A percentile compares a stretch with the other conserved stretches of the same genome.
phyloP scores from a whole-genome alignment of 2,888 invertebrate species.

The Agrochola circellaris region DNA sequence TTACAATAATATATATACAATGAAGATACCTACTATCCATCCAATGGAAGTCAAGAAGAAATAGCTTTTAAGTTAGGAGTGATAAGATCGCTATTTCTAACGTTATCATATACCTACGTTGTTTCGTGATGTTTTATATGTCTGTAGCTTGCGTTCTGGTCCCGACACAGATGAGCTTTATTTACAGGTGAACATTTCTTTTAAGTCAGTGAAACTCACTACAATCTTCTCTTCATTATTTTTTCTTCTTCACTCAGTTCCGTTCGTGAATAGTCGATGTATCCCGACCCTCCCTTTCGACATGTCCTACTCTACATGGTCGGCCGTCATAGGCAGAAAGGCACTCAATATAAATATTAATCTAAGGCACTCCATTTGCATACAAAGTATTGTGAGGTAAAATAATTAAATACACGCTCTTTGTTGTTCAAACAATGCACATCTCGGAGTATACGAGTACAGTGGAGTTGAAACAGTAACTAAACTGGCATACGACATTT shows the following conservation, averaged over 20 bases:
- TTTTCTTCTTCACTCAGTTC: not conserved
- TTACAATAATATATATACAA: not conserved
- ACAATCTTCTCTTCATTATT: not conserved
- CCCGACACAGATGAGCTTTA: not conserved
- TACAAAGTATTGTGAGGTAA: constrained; percentile 72
- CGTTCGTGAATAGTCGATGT: not conserved
- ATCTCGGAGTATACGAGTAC: constrained; percentile 56
- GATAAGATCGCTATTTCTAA: not conserved
- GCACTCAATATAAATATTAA: constrained; percentile 70
- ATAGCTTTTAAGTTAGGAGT: not conserved
- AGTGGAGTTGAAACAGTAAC: constrained; percentile 36
- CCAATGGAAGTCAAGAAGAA: not conserved
- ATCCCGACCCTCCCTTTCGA: not conserved
- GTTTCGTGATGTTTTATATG: not conserved
- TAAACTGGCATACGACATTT: not conserved
- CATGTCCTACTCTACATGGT: constrained; percentile 24
- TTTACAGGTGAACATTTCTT: not conserved
- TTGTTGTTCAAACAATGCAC: constrained; percentile 68
- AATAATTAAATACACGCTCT: constrained; percentile 70
- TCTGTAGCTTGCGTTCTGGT: not conserved
- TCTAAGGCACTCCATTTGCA: constrained; percentile 69
- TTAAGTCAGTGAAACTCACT: not conserved
- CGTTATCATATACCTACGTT: no score
- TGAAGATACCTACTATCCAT: no score
- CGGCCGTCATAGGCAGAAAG: constrained; percentile 52